Base-by-base conservation (phyloP, 1,140 invertebrate genomes). In the Penaeus japonicus region DNA sequence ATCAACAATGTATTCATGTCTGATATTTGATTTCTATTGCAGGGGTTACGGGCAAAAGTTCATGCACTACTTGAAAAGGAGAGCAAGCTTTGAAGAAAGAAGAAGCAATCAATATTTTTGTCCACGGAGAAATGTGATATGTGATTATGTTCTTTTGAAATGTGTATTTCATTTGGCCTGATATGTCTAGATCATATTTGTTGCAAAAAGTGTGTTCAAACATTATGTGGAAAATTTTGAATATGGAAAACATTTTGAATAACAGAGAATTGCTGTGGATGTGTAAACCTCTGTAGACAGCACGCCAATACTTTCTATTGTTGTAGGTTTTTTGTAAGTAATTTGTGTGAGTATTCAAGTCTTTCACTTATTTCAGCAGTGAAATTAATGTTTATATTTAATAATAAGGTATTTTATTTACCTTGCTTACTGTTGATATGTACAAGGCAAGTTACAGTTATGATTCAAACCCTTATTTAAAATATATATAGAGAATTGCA, bases 31-130 rank as follows among this genome's bases (percentile, higher is more conserved):
- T 5, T n/a, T 82, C 22, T n/a, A 7, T 84, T 88, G 20, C 86
- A 88, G 86, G 86, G 86, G 55, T 83, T 88, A 54, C 86, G 86
- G 70, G 86, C 86, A 57, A 88, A 88, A 79, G 86, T 88, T 53
- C 86, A 88, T 77, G 86, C 86, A 47, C 65, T 88, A 30, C 53
- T 88, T 54, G 81, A 88, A 24, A 88, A 84, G 30, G 86, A 88
- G 47, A 88, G 80, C 80, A 88, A 88, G 32, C 59, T 88, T 59
- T 88, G 80, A 83, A 77, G 59, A 7, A 39, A 39, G 12, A 39
- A 39, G 12, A 39, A 39, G 4, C 39, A 39, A 39, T 39, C 39
- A 39, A 39, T 39, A 39, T 39, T 39, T 39, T 39, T 39, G 39
- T 39, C 39, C 39, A 39, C 0, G 39, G 39, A n/a, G 39, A 39